Conservation (phyloP, 2,113 vertebrate genomes). For the Pygoscelis antarcticus region DNA sequence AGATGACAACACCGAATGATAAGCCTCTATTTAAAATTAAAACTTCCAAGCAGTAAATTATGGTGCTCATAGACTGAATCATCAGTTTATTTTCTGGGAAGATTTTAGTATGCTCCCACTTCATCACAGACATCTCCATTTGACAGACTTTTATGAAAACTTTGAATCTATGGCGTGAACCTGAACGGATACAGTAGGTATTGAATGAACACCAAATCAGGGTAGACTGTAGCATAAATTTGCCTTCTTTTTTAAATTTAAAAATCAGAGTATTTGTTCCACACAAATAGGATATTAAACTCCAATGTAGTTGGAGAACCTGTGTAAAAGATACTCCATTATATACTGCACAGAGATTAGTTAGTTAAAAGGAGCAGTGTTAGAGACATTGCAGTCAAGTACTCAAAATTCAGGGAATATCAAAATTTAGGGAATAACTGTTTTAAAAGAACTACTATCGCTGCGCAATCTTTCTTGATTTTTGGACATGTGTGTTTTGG, state of each 20-base stretch:
- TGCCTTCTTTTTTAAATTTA: background rate
- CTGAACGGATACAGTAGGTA: background rate
- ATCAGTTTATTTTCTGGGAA: background rate
- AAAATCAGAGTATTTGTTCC: background rate
- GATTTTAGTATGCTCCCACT: background rate
- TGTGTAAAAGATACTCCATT: background rate
- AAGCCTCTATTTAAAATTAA: background rate
- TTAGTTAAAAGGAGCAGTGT: background rate
- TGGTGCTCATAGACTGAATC: background rate
- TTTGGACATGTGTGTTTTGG: background rate
- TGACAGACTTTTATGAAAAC: background rate
- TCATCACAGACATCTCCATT: background rate
- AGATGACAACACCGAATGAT: background rate
- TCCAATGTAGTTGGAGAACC: background rate
- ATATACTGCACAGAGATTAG: background rate
- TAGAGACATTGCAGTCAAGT: fast-evolving
- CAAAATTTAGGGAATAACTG: background rate
- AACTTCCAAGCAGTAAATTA: background rate
- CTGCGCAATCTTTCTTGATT: background rate
- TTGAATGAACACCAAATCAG: background rate
- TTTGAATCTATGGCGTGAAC: background rate
- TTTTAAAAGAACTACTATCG: background rate
- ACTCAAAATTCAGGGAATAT: background rate
- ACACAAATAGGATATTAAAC: background rate
- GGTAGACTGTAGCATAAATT: background rate